Conservation (phyloP, 2,113 vertebrate genomes). For the Heterochromis multidens region DNA sequence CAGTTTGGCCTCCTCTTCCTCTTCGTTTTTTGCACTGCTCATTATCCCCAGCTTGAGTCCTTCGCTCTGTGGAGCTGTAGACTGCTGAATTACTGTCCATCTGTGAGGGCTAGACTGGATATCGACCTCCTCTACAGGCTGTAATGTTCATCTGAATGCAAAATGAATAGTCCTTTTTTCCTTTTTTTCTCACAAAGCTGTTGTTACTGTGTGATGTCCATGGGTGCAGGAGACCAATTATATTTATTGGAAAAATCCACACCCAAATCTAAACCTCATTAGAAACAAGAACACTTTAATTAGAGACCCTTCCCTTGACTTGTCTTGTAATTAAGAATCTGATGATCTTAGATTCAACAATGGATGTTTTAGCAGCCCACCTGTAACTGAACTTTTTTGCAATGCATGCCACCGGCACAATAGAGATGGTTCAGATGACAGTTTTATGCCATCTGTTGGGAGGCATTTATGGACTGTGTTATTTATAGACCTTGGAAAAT, state of each 20-base stretch:
- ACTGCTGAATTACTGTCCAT: slow-evolving; percentile 70
- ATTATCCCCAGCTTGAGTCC: slow-evolving; percentile 63
- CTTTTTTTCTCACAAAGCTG: slow-evolving; percentile 23
- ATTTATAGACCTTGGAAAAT: neutral
- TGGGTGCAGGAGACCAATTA: slow-evolving; percentile 41
- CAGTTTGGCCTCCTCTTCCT: slow-evolving; percentile 39
- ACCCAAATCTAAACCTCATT: slow-evolving; percentile 40
- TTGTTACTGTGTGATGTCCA: neutral
- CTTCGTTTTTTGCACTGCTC: slow-evolving; percentile 42
- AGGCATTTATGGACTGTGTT: neutral
- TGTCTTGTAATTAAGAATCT: slow-evolving; percentile 12
- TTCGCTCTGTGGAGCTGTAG: slow-evolving; percentile 28
- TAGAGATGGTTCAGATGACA: neutral
- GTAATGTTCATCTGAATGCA: slow-evolving; percentile 61
- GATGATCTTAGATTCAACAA: slow-evolving; percentile 25
- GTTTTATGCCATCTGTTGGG: neutral
- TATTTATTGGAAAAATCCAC: slow-evolving; percentile 29
- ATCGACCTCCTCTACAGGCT: slow-evolving; percentile 42
- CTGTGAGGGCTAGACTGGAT: slow-evolving; percentile 60
- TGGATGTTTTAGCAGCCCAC: slow-evolving; percentile 16
- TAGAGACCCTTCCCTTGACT: slow-evolving; percentile 17
- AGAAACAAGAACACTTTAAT: slow-evolving; percentile 40
- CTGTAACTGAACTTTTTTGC: slow-evolving; percentile 5
- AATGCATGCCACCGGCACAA: neutral
- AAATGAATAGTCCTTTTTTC: slow-evolving; percentile 44